phyloP scores from a whole-genome alignment of 2,113 vertebrate species.

The Prinia subflava region DNA sequence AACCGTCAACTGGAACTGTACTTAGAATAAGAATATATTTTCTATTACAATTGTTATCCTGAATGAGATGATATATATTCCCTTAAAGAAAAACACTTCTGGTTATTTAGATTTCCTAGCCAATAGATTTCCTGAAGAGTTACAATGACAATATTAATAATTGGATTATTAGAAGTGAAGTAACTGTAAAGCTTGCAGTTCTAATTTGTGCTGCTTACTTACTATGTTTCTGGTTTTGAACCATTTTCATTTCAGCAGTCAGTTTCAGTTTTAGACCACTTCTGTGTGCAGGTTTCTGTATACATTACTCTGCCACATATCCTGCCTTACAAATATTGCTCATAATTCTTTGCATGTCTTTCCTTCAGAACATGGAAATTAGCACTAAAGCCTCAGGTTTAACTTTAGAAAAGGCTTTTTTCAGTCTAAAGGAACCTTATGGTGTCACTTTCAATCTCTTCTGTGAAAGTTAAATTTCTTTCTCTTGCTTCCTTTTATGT shows the following conservation, averaged over 20 bases:
- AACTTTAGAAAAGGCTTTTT: constrained; percentile 11
- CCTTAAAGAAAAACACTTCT: not conserved
- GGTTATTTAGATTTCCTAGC: not conserved
- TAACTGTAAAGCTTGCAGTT: not conserved
- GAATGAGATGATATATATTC: not conserved
- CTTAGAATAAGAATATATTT: not conserved
- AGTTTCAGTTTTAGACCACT: not conserved
- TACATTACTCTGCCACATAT: not conserved
- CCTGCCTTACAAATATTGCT: not conserved
- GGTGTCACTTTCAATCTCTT: constrained; percentile 31
- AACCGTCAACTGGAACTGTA: not conserved
- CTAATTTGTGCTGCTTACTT: not conserved
- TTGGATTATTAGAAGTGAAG: not conserved
- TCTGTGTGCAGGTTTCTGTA: not conserved
- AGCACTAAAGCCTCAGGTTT: not conserved
- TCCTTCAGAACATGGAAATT: not conserved
- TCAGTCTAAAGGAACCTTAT: not conserved
- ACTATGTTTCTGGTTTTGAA: not conserved
- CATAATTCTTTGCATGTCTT: not conserved
- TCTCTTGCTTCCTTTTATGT: constrained; percentile 52
- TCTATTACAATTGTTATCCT: not conserved
- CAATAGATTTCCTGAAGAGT: not conserved
- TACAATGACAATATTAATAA: not conserved
- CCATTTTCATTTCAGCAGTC: not conserved
- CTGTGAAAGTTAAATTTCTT: constrained; percentile 45